phyloP scores from a whole-genome alignment of 1,140 invertebrate genomes.

The Cheumatopsyche charites region DNA sequence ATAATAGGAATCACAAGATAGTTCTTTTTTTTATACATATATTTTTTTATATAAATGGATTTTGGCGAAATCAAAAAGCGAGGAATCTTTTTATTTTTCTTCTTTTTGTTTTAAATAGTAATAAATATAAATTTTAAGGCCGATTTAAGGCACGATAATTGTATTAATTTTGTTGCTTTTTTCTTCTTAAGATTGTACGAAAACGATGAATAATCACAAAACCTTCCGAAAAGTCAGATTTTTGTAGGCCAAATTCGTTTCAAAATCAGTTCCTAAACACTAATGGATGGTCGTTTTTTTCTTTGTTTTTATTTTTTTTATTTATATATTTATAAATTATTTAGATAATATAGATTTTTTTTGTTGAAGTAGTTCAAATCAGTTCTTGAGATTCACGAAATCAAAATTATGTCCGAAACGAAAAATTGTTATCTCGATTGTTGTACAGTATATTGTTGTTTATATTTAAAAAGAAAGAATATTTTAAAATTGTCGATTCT shows the following conservation, averaged over 20 bases:
- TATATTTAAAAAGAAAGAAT: conserved; percentile 38
- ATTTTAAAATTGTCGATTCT: conserved; percentile 46
- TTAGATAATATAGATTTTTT: conserved; percentile 33
- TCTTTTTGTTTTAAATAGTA: conserved; percentile 42
- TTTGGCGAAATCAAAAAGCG: conserved; percentile 30
- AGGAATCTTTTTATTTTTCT: conserved; percentile 36
- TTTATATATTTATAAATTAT: conserved; percentile 36
- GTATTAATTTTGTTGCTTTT: conserved; percentile 37
- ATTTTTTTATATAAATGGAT: conserved; percentile 17
- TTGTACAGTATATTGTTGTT: conserved; percentile 40
- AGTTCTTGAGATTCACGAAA: conserved; percentile 32
- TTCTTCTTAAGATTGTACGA: conserved; percentile 31
- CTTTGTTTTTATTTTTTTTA: conserved; percentile 23
- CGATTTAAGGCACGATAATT: conserved; percentile 49
- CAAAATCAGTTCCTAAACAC: conserved; percentile 39
- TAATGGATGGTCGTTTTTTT: conserved; percentile 45
- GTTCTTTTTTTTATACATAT: conserved; percentile 13
- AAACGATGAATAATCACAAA: conserved; percentile 31
- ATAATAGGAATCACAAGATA: conserved; percentile 32
- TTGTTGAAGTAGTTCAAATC: conserved; percentile 8
- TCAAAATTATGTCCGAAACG: conserved; percentile 39
- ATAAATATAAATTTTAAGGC: conserved; percentile 50
- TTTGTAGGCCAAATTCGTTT: conserved; percentile 46
- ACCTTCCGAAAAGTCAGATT: conserved; percentile 26
- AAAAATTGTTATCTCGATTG: conserved; percentile 41